Percentiles rank a stretch among this genome's conserved stretches.
phyloP scores from a whole-genome alignment of 2,113 vertebrate species.

The Falcunculus frontatus region DNA sequence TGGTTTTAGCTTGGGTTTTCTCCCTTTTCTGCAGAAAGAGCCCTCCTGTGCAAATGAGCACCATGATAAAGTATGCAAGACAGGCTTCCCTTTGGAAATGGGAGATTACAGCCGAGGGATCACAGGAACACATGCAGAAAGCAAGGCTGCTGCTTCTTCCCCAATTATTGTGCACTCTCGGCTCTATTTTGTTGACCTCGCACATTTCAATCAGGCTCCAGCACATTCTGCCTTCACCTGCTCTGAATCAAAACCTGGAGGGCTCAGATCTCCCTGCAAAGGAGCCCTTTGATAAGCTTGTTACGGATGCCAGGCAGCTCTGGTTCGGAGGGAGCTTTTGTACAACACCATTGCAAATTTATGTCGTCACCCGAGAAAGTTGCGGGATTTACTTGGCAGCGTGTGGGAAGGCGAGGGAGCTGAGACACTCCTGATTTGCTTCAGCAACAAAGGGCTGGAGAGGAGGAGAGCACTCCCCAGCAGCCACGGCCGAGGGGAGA shows the following conservation, averaged over 20 bases:
- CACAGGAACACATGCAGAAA: slow-evolving; percentile 37
- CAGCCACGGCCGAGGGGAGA: not conserved
- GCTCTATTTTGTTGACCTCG: slow-evolving; percentile 74
- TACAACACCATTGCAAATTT: slow-evolving; percentile 50
- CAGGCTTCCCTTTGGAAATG: slow-evolving; percentile 61
- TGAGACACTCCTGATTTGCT: not conserved
- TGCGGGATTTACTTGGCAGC: not conserved
- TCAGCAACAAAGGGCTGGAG: not conserved
- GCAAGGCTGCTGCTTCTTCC: slow-evolving; percentile 48
- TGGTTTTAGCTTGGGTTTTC: not conserved
- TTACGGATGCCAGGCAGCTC: slow-evolving; percentile 67
- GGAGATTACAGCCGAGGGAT: slow-evolving; percentile 60
- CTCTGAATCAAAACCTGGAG: slow-evolving; percentile 70
- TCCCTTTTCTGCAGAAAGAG: not conserved
- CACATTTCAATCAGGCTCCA: slow-evolving; percentile 72
- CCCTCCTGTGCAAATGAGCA: not conserved
- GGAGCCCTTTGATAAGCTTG: slow-evolving; percentile 71
- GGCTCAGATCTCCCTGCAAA: slow-evolving; percentile 68
- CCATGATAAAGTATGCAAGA: slow-evolving; percentile 52
- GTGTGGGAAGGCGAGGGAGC: not conserved
- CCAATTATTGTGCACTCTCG: slow-evolving; percentile 69
- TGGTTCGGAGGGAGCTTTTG: slow-evolving; percentile 21
- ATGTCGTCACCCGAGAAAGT: slow-evolving; percentile 45
- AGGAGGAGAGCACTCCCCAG: not conserved
- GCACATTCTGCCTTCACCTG: slow-evolving; percentile 71